phyloP scores from a whole-genome alignment of 2,797 vertebrate genomes.

The Pogonophryne albipinna region DNA sequence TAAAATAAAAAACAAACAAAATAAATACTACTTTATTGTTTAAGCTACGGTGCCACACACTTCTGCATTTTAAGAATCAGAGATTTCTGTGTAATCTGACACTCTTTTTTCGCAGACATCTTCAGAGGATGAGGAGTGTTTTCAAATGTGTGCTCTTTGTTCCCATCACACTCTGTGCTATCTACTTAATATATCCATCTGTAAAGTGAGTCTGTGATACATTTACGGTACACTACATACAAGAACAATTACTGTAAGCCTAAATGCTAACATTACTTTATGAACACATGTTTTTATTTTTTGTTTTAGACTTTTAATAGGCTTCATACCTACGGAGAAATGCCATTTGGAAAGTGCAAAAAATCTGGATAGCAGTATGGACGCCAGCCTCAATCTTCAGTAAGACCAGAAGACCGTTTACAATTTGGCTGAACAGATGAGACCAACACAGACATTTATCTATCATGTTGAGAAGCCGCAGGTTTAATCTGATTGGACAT shows the following conservation, averaged over 20 bases:
- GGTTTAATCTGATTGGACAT: no score
- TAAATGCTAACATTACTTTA: neutral
- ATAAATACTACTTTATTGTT: neutral
- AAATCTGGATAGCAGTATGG: conserved; percentile 49
- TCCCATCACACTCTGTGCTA: conserved; percentile 6
- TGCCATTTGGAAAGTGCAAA: conserved; percentile 50
- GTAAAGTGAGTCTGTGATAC: conserved; percentile 42
- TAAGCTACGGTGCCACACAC: neutral
- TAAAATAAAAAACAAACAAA: neutral
- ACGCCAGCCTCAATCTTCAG: conserved; percentile 70
- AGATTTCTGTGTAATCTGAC: neutral
- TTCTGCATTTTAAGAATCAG: neutral
- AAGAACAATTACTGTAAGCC: neutral
- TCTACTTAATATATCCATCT: conserved; percentile 22
- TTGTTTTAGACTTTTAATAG: conserved; percentile 56
- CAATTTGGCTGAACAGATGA: neutral
- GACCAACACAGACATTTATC: no score
- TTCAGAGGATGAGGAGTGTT: conserved; percentile 11
- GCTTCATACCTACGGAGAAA: conserved; percentile 65
- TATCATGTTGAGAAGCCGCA: no score
- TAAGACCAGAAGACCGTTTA: conserved; percentile 40
- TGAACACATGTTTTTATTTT: neutral
- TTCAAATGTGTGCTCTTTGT: conserved; percentile 39
- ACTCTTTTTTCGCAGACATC: conserved; percentile 34
- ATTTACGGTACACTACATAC: neutral